Evolutionary conservation across 1,140 invertebrate genomes (phyloP).

Genomic region (Oryzaephilus surinamensis): DNA sequence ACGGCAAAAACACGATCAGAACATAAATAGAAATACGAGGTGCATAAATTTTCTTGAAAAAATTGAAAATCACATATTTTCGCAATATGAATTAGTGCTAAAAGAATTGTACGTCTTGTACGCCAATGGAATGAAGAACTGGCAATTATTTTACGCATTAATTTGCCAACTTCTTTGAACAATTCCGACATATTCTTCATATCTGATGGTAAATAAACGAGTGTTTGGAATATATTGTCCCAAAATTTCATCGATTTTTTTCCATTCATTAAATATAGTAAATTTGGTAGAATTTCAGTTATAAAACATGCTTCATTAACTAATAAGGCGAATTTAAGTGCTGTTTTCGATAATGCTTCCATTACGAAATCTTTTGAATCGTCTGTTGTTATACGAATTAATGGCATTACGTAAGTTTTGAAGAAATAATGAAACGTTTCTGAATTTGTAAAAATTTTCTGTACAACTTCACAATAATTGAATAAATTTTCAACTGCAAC

Average conservation of each 20-base stretch:
- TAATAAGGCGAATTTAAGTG: conserved; percentile 19
- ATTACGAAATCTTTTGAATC: conserved; percentile 24
- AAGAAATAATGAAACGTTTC: conserved; percentile 18
- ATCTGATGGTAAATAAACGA: conserved; percentile 18
- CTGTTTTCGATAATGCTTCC: conserved; percentile 20
- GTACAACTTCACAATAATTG: conserved; percentile 19
- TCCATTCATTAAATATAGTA: conserved; percentile 19
- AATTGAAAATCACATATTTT: conserved; percentile 22
- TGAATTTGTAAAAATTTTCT: conserved; percentile 15
- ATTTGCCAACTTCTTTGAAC: conserved; percentile 16
- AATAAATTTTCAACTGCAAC: conserved; percentile 20
- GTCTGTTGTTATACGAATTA: conserved; percentile 19
- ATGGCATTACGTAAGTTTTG: conserved; percentile 21
- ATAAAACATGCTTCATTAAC: conserved; percentile 20
- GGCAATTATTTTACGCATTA: conserved; percentile 20
- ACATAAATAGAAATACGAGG: conserved; percentile 25
- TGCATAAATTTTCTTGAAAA: conserved; percentile 26
- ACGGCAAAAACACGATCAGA: conserved; percentile 27
- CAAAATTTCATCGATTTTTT: conserved; percentile 22
- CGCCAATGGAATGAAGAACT: conserved; percentile 26
- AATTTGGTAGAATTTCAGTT: conserved; percentile 21
- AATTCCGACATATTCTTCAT: conserved; percentile 17
- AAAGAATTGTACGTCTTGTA: conserved; percentile 24
- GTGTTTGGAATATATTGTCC: conserved; percentile 25
- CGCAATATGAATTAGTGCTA: conserved; percentile 26